Conservation (phyloP, 2,113 vertebrate genomes). For the Zosterops lateralis region DNA sequence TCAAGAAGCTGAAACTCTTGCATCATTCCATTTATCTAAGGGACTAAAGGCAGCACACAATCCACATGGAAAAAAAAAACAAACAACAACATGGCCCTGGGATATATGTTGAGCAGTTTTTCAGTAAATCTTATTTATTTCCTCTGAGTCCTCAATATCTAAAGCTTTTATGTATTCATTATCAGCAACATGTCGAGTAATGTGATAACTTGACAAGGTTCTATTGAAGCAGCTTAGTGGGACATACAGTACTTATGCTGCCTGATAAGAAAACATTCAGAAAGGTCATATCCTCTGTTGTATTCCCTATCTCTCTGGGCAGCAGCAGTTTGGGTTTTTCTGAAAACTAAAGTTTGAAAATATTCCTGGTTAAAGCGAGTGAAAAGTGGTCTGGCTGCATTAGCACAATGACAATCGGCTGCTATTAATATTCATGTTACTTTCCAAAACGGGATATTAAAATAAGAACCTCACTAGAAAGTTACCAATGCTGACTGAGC, state of each 20-base stretch:
- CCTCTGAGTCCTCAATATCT: slow-evolving; percentile 56
- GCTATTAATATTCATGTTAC: background rate
- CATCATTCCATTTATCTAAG: slow-evolving; percentile 50
- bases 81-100: background rate
- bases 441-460: background rate
- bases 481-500: fast-evolving
- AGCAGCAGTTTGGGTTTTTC: background rate
- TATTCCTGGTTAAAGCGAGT: background rate
- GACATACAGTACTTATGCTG: slow-evolving; percentile 60
- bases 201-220: slow-evolving; percentile 68
- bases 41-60: slow-evolving; percentile 35
- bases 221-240: slow-evolving; percentile 67
- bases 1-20: slow-evolving; percentile 42
- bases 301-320: slow-evolving; percentile 51
- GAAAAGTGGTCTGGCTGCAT: background rate
- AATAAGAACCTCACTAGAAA: background rate
- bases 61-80: slow-evolving; percentile 12
- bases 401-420: background rate
- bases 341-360: slow-evolving; percentile 48
- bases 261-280: slow-evolving; percentile 67
- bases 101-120: slow-evolving; percentile 50
- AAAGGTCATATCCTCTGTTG: slow-evolving; percentile 66
- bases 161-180: slow-evolving; percentile 70
- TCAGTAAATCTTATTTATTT: slow-evolving; percentile 70
- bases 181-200: slow-evolving; percentile 67